These are phyloP conservation scores for Lysiphlebus fabarum DNA, from an alignment of 1,140 invertebrate species.

Conservation along the genomic window DNA sequence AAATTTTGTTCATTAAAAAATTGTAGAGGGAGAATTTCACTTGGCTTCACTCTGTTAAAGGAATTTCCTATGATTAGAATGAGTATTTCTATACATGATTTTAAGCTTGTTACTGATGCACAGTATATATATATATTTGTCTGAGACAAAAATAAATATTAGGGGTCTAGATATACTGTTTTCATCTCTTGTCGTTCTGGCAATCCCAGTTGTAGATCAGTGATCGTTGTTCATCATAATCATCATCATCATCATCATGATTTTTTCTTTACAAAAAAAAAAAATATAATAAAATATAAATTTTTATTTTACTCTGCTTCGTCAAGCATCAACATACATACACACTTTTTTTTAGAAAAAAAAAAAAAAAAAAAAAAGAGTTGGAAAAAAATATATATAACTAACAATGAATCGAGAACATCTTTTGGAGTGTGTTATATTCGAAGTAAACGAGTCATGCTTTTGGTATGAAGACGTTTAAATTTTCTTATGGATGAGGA, in stretches of 20 bases:
- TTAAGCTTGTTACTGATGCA: slow-evolving; percentile 28
- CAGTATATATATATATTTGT: slow-evolving; percentile 28
- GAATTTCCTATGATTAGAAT: slow-evolving; percentile 51
- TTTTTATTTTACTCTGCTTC: not conserved
- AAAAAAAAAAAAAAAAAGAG: slow-evolving; percentile 3
- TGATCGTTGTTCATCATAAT: slow-evolving; percentile 4
- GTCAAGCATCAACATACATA: not conserved
- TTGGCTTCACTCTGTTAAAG: slow-evolving; percentile 35
- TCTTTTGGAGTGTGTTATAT: not conserved
- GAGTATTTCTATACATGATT: slow-evolving; percentile 42
- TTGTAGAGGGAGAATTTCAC: slow-evolving; percentile 8
- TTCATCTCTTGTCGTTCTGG: slow-evolving; percentile 10
- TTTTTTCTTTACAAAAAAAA: not conserved
- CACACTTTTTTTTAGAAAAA: slow-evolving; percentile 2
- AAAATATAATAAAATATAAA: too few relatives aligned
- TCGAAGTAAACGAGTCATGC: slow-evolving; percentile 9
- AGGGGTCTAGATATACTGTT: not conserved
- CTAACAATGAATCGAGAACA: too few relatives aligned
- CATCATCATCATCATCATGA: not conserved
- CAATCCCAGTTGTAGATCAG: slow-evolving; percentile 6
- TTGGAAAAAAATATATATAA: too few relatives aligned
- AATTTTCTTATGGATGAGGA: slow-evolving; percentile 5
- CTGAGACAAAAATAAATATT: slow-evolving; percentile 37
- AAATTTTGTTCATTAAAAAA: too few relatives aligned
- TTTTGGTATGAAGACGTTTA: slow-evolving; percentile 4